These are phyloP conservation scores for Apoderus coryli DNA, from an alignment of 2,888 invertebrate genomes.

Conservation along the genomic window DNA sequence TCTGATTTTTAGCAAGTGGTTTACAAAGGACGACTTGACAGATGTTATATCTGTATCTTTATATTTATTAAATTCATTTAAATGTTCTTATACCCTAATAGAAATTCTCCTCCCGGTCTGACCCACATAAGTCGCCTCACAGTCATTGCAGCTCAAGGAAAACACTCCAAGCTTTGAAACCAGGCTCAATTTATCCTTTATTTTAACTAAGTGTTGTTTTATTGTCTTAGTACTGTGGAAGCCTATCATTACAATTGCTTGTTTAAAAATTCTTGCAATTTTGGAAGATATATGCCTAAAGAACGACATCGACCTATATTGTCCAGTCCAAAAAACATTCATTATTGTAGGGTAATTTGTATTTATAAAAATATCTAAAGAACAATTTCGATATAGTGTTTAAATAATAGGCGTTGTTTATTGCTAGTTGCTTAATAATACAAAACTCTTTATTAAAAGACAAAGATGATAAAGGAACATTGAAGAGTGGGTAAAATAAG, in stretches of 20 bases:
- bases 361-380: slow-evolving; percentile 2
- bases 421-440: slow-evolving; percentile 3
- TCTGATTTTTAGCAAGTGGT: too few species aligned
- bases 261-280: slow-evolving; percentile 1
- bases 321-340: too few species aligned
- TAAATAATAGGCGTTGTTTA: slow-evolving; percentile 1
- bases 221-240: neutral
- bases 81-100: too few species aligned
- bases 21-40: too few species aligned
- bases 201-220: neutral
- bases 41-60: too few species aligned
- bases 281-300: neutral
- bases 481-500: neutral
- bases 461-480: neutral
- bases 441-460: neutral
- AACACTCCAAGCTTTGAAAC: too few species aligned
- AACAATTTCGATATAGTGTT: neutral
- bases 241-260: neutral
- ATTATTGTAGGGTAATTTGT: slow-evolving; percentile 1
- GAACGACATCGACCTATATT: too few species aligned
- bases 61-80: too few species aligned
- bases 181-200: neutral
- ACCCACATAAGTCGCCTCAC: too few species aligned
- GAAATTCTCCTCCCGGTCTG: too few species aligned
- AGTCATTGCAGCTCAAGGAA: too few species aligned